phyloP scores from a whole-genome alignment of 2,888 invertebrate species.

The Caenorhabditis virilis region DNA sequence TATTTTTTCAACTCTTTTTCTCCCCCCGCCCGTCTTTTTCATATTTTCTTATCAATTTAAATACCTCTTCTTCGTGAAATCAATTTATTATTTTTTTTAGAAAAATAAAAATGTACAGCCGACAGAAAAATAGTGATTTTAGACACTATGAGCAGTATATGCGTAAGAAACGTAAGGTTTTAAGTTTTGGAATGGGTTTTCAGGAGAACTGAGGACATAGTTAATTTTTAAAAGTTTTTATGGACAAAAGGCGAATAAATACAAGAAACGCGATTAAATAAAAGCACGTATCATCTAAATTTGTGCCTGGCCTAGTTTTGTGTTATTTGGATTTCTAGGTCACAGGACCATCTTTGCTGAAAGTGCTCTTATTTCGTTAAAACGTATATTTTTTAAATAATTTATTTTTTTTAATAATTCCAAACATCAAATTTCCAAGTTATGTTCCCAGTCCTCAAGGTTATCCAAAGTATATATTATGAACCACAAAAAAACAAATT shows the following conservation, averaged over 20 bases:
- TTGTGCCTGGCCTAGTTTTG: too few species aligned
- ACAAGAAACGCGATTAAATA: not conserved
- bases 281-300: not conserved
- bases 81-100: not conserved
- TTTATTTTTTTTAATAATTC: too few species aligned
- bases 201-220: too few species aligned
- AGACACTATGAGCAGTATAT: constrained; percentile 30
- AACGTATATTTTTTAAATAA: too few species aligned
- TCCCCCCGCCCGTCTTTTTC: constrained; percentile 1
- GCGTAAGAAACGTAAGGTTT: constrained; percentile 29
- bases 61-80: not conserved
- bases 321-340: too few species aligned
- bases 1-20: not conserved
- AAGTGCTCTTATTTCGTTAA: too few species aligned
- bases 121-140: constrained; percentile 10
- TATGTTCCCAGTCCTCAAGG: too few species aligned
- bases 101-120: not conserved
- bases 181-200: too few species aligned
- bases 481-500: not conserved
- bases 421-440: too few species aligned
- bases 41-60: not conserved
- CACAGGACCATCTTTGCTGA: too few species aligned
- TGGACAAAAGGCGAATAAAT: too few species aligned
- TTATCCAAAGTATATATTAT: not conserved
- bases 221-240: too few species aligned